Base-by-base conservation (phyloP, 2,888 invertebrate species). In the Phyto melanocephala region DNA sequence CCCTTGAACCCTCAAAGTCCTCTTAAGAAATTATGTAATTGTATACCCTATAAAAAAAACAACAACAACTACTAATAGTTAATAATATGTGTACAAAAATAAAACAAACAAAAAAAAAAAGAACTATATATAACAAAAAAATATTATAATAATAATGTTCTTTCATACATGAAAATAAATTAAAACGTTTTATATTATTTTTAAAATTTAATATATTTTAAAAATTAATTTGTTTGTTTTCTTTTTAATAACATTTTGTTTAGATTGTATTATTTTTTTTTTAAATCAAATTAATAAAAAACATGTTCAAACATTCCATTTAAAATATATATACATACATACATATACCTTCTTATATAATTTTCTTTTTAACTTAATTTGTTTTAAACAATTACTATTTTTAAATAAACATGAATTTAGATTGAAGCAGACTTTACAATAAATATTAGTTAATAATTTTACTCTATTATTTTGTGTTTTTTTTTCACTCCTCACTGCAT, bases 1-100 rank as follows among this genome's bases (percentile, higher is more conserved):
- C 35, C 65, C 60, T 50, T 15, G 17, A 50, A 50, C 6, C 40
- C 22, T 45, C 42, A 2, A 22, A 17, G n/a, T n/a, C 54, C 60
- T 28, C 13, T 13, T 11, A 52, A 71, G 67, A 71, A 8, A 45
- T 22, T 50, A 72, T 28, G 17, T 74, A 67, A 81, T 50, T 81
- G 77, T 74, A 77, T 71, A 50, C 58, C 60, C 35, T 54, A 63
- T 68, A 15, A 63, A 81, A 72, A 22, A 15, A 56, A 37, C 1
- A 50, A 65, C 42, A 71, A 47, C 56, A 58, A 40, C 37, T 56
- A 70, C 40, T 72, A 40, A 63, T 77, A 81, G 76, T 81, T 81
- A 81, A 81, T 77, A 81, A 81, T 81, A 47, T 77, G 77, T 81
- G 81, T 81, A 81, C 81, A 81, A 81, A 81, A 81, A 67, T 20